Base-by-base conservation (phyloP, 2,888 invertebrate genomes). In the Apeira syringaria region DNA sequence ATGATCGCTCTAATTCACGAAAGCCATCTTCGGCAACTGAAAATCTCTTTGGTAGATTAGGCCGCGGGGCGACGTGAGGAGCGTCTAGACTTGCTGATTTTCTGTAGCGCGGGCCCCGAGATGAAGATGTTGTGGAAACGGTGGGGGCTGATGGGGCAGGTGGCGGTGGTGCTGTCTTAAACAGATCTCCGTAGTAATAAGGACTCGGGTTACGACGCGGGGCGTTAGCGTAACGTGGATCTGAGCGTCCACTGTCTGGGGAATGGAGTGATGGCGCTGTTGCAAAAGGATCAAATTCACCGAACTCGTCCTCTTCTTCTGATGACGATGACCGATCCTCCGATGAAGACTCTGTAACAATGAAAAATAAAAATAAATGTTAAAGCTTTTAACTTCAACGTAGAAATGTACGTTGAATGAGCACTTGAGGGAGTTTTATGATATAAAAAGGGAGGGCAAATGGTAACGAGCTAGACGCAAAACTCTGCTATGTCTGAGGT, bases 161-260 rank as follows among this genome's bases (percentile, higher is more conserved):
- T 13, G 74, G 68, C 12, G 80, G 73, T 15, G 91, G 87, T 0
- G 72, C 56, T 29, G 92, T 90, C 82, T 77, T 91, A 64, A 94
- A 93, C 36, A 96, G 80, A 69, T 96, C 96, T 0, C 95, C 94
- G 92, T 96, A 96, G 64, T 96, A 96, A 70, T 96, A 96, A 0
- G 96, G 95, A 41, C 95, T 96, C 6, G 95, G 95, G 69, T 95
- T 95, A 20, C 95, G 91, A 53, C 91, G 74, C 49, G 92, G 87
- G 6, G 91, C 72, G 92, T 91, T 77, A 53, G 87, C 80, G 92
- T 92, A 77, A 56, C 88, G 73, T 2, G 88, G 89, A 53, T 89
- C 89, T 47, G 91, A 80, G 58, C 91, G 92, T 41, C 93, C 93
- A 61, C 94, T 94, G 61, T 94, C 94, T 5, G 94, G 94, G 1